Evolutionary conservation across 1,140 invertebrate genomes (phyloP), one percentile per base, ranked within the genome.

Genomic region (Epicauta chinensis): DNA sequence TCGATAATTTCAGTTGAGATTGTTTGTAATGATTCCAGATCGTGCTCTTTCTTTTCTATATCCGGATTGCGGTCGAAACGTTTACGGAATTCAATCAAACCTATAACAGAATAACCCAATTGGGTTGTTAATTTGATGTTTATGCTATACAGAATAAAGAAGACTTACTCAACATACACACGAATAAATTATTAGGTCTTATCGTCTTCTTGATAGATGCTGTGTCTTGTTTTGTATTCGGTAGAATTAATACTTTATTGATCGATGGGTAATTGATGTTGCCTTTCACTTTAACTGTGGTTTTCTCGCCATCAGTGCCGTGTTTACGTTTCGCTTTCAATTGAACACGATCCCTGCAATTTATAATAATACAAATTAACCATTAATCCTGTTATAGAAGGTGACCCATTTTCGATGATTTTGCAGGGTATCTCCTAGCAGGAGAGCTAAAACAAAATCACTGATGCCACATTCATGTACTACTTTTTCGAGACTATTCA

Each of bases 31-130:
- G 79, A 61, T 53, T 74, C 68, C 16, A 80, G 73, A 62, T 92
- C 88, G 17, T 75, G 70, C 50, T 79, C 77, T 46, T 82, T 73
- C 38, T 76, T 77, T 32, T 73, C 73, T 11, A 81, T 77, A 37
- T 76, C 71, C 17, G 89, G 89, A 71, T 86, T 79, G 16, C 84
- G 76, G 2, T 79, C 75, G 56, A 84, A 71, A 39, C 82, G 77
- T 61, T 83, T 81, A 49, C 84, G 77, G 66, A 93, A 94, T 58
- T 84, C 78, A 39, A 90, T 71, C 16, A 93, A 68, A 57, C 86
- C 81, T n/a, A n/a, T n/a, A n/a, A n/a, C n/a, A n/a, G n/a, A n/a
- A n/a, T n/a, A n/a, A n/a, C n/a, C n/a, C n/a, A n/a, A n/a, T n/a
- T n/a, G n/a, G n/a, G n/a, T n/a, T n/a, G n/a, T n/a, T n/a, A n/a